Base-by-base conservation (phyloP, 2,888 invertebrate species). In the Clostera curtula region DNA sequence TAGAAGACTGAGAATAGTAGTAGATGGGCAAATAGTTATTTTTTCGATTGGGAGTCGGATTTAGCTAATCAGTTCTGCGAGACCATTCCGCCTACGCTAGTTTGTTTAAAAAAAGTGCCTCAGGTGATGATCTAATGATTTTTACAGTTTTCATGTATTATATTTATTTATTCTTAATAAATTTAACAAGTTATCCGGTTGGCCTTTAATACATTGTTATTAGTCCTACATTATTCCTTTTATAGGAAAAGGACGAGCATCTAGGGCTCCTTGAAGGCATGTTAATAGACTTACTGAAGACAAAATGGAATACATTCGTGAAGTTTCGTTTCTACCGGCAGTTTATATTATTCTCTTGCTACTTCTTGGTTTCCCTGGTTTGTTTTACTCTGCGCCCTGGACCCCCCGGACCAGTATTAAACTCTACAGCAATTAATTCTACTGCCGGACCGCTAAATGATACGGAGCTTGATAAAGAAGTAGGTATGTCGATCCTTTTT, bases 231-330 rank as follows among this genome's bases (percentile, higher is more conserved):
- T 30, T 7, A 3, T 20, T 13, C 16, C 7, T 28, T 43, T 80
- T 85, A 23, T 57, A 97, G 97, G 96, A 96, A 56, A 95, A 93
- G 79, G 91, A 93, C 48, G 96, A 95, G 58, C 98, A 99, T 80
- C 85, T 99, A 51, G 96, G 97, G 51, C 85, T 99, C 27, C 88
- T 98, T 82, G 97, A 98, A 65, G 98, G 98, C 0, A 90, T 97
- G 48, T 80, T 98, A 22, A 94, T 97, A 10, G 96, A 98, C 67
- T 86, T 99, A 8, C 76, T 99, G 6, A 92, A 96, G 62, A 96
- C 97, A 2, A 99, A 99, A 84, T 99, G 98, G 98, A 95, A 97
- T 56, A 93, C 97, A 0, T 98, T 97, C 68, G 96, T 96, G 2
- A 96, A 95, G 74, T 93, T 91, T 39, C 94, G 97, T 35, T 97